Evolutionary conservation across 2,888 invertebrate genomes (phyloP).

Genomic region (Artemia sp.): DNA sequence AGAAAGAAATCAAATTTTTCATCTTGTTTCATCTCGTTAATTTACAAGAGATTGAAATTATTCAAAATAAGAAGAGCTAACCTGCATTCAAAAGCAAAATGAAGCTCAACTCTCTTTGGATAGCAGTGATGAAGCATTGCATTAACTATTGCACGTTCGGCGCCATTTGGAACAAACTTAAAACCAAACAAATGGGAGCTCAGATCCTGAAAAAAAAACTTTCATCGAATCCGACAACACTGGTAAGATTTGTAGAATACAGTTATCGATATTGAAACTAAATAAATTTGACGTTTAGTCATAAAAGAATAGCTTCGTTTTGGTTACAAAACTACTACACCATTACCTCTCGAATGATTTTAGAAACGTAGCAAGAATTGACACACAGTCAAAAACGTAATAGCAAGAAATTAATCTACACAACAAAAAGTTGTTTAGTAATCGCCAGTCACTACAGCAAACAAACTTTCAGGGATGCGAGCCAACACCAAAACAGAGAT

Average conservation of each 20-base stretch:
- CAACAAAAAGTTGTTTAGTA: too few relatives aligned
- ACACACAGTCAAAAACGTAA: too few relatives aligned
- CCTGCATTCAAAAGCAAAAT: slow-evolving; percentile 73
- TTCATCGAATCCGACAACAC: not conserved
- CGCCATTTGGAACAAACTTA: slow-evolving; percentile 58
- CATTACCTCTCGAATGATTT: too few relatives aligned
- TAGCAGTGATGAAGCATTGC: slow-evolving; percentile 70
- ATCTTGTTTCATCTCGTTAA: too few relatives aligned
- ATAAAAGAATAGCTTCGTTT: slow-evolving; percentile 13
- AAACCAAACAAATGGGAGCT: slow-evolving; percentile 71
- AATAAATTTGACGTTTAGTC: not conserved
- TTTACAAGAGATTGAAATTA: too few relatives aligned
- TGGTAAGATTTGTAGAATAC: not conserved
- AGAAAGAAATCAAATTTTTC: too few relatives aligned
- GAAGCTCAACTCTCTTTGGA: slow-evolving; percentile 61
- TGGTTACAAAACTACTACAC: too few relatives aligned
- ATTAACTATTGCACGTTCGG: slow-evolving; percentile 60
- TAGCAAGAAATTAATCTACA: too few relatives aligned
- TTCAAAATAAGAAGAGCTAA: slow-evolving; percentile 31
- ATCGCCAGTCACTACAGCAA: too few relatives aligned
- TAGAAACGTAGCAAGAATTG: too few relatives aligned
- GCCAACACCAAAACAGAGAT: too few relatives aligned
- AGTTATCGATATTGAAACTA: not conserved
- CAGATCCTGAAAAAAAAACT: slow-evolving; percentile 50
- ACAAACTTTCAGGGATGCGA: too few relatives aligned